These are phyloP conservation scores for Himalopsyche tibetana DNA, from an alignment of 2,888 invertebrate species.

Conservation along the genomic window DNA sequence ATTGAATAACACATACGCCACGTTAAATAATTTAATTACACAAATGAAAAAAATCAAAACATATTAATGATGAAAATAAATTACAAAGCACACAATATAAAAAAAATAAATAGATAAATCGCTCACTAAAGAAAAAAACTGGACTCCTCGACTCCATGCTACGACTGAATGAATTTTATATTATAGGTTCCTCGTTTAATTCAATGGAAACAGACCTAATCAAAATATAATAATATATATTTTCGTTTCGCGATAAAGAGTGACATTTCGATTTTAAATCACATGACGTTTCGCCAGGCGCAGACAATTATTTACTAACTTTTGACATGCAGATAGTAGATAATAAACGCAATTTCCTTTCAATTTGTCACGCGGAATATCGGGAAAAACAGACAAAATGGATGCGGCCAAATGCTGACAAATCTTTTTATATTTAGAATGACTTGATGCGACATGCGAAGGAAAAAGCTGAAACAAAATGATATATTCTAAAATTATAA, in stretches of 20 bases:
- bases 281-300: neutral
- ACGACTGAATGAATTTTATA: neutral
- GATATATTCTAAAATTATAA: no score
- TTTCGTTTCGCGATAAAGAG: neutral
- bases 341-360: neutral
- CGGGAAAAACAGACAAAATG: neutral
- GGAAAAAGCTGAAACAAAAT: no score
- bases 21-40: no score
- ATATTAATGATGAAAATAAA: no score
- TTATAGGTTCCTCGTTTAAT: neutral
- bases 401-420: neutral
- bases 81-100: neutral
- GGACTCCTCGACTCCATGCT: neutral
- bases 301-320: neutral
- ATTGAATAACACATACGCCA: no score
- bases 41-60: no score
- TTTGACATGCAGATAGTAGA: neutral
- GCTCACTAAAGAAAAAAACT: neutral
- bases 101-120: neutral
- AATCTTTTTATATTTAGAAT: no score
- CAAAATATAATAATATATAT: neutral
- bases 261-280: neutral
- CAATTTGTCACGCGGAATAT: neutral
- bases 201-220: neutral
- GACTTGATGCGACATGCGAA: no score